Percentiles rank a stretch among this genome's conserved stretches.
Evolutionary conservation across 1,140 invertebrate species (phyloP).

Genomic region (Pseudomyrmex gracilis): DNA sequence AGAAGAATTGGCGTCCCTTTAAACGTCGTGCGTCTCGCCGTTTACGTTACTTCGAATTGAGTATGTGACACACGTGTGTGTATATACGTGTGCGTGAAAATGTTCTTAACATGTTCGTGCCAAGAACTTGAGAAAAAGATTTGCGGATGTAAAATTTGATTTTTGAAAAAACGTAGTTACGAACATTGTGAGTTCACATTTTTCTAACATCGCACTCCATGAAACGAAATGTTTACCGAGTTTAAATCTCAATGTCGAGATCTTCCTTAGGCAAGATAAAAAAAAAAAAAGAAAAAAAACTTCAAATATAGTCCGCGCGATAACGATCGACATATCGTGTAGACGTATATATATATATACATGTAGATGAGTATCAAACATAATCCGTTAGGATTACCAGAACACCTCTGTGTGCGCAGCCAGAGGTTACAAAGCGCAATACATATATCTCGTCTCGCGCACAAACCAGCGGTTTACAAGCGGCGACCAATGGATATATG

Average conservation of each 20-base stretch:
- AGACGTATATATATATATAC: no score
- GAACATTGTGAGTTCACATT: no score
- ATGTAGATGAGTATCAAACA: neutral
- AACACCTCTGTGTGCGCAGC: constrained; percentile 16
- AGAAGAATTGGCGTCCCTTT: constrained; percentile 15
- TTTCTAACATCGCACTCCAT: no score
- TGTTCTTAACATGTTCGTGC: neutral
- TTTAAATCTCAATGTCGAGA: neutral
- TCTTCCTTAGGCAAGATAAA: neutral
- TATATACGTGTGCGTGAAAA: no score
- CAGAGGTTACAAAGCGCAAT: neutral
- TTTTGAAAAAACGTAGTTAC: no score
- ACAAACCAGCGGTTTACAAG: neutral
- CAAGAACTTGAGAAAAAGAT: neutral
- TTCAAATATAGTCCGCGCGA: neutral
- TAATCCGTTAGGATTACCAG: constrained; percentile 7
- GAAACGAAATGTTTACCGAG: neutral
- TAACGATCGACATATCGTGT: constrained; percentile 22
- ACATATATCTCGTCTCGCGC: neutral
- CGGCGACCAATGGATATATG: neutral
- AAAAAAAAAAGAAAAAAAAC: no score
- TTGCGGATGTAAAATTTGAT: no score
- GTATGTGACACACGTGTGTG: neutral
- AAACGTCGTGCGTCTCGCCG: neutral
- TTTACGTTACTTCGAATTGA: neutral